phyloP scores from a whole-genome alignment of 1,140 invertebrate species.

The Drosophila leontia region DNA sequence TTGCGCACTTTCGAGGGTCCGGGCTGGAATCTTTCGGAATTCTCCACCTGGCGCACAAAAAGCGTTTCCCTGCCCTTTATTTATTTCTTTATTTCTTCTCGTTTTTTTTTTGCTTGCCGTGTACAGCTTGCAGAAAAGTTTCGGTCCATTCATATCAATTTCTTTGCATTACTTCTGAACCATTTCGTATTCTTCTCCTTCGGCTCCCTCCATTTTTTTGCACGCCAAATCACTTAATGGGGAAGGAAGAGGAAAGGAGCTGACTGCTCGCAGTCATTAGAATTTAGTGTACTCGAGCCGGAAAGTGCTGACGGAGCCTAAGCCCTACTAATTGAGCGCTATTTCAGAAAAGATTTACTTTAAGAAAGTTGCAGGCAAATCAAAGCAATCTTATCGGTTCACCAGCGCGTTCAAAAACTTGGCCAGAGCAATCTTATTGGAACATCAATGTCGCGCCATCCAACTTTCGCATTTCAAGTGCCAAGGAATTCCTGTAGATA shows the following conservation, averaged over 20 bases:
- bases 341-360: constrained; percentile 31
- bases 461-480: constrained; percentile 26
- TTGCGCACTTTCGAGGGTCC: constrained; percentile 54
- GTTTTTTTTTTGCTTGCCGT: constrained; percentile 12
- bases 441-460: constrained; percentile 17
- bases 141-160: constrained; percentile 74
- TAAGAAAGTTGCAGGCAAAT: constrained; percentile 14
- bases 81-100: constrained; percentile 34
- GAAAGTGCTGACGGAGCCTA: constrained; percentile 60
- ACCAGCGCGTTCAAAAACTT: constrained; percentile 15
- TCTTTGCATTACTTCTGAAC: constrained; percentile 64
- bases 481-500: constrained; percentile 25
- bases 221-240: constrained; percentile 63
- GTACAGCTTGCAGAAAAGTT: constrained; percentile 72
- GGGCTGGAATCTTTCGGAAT: constrained; percentile 2
- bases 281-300: constrained; percentile 46
- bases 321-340: constrained; percentile 37
- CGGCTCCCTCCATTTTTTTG: constrained; percentile 32
- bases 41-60: constrained; percentile 60
- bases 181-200: constrained; percentile 24
- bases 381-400: constrained; percentile 26
- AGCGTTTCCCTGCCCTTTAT: constrained; percentile 42
- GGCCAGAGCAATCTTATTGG: constrained; percentile 10
- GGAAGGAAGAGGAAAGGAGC: constrained; percentile 6
- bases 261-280: constrained; percentile 28